Conservation (phyloP, 2,888 invertebrate species). For the Carcina quercana region DNA sequence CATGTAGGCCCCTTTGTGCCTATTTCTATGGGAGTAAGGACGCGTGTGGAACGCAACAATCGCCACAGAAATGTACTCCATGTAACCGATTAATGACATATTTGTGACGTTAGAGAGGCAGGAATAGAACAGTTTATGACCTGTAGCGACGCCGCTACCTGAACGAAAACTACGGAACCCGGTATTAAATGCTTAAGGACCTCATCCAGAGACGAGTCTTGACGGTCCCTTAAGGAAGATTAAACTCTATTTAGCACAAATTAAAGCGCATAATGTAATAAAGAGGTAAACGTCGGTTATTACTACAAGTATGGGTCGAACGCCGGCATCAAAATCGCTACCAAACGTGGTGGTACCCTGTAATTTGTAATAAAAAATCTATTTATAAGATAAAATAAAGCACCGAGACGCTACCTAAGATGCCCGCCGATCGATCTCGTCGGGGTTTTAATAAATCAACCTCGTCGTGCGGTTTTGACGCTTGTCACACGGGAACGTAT, state of each 20-base stretch:
- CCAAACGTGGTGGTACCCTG: conserved; percentile 69
- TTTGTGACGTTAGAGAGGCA: conserved; percentile 18
- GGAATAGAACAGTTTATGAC: conserved; percentile 20
- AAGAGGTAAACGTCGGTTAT: conserved; percentile 36
- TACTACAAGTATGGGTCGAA: conserved; percentile 33
- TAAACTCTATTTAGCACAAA: conserved; percentile 46
- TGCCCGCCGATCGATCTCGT: conserved; percentile 62
- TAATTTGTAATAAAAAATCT: conserved; percentile 74
- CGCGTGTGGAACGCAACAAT: conserved; percentile 26
- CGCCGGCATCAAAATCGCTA: conserved; percentile 63
- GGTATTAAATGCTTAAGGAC: conserved; percentile 43
- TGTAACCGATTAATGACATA: conserved; percentile 28
- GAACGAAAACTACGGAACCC: conserved; percentile 49
- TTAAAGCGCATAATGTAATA: conserved; percentile 49
- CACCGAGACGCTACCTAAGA: conserved; percentile 69
- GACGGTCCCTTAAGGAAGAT: conserved; percentile 31
- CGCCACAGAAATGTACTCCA: conserved; percentile 20
- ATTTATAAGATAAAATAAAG: conserved; percentile 73
- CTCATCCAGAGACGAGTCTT: conserved; percentile 20
- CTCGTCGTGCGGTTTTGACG: conserved; percentile 54
- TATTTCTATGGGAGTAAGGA: conserved; percentile 21
- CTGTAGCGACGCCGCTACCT: conserved; percentile 35
- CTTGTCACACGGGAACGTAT: conserved; percentile 56
- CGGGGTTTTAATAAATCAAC: conserved; percentile 60
- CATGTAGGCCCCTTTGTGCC: conserved; percentile 40